Evolutionary conservation across 2,113 vertebrate genomes (phyloP).

Genomic region (Corythoichthys intestinalis): DNA sequence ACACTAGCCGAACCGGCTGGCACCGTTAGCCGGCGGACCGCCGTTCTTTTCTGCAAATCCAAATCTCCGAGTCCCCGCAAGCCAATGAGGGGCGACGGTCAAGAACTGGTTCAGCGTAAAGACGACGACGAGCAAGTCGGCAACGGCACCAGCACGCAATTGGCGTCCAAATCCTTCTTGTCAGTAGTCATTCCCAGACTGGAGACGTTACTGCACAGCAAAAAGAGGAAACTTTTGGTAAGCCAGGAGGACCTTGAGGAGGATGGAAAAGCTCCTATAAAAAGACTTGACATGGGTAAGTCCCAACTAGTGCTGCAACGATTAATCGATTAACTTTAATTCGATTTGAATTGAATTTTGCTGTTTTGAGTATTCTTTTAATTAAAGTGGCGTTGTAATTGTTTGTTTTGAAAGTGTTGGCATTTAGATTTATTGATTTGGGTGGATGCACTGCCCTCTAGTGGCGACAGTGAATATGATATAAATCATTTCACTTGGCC

Average conservation of each 20-base stretch:
- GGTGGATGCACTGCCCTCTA: too few relatives aligned
- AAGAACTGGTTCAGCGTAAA: neutral
- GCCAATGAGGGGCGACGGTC: constrained; percentile 55
- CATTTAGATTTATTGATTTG: too few relatives aligned
- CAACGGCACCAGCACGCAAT: constrained; percentile 80
- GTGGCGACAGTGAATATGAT: too few relatives aligned
- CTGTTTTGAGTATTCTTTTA: too few relatives aligned
- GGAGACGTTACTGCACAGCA: constrained; percentile 93
- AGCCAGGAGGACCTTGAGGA: constrained; percentile 72
- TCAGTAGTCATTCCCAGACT: constrained; percentile 96
- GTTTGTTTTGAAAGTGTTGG: too few relatives aligned
- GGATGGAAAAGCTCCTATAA: constrained; percentile 83
- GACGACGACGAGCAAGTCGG: constrained; percentile 58
- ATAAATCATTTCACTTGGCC: too few relatives aligned
- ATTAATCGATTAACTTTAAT: neutral
- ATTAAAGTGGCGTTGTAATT: too few relatives aligned
- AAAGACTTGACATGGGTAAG: constrained; percentile 86
- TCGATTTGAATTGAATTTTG: too few relatives aligned
- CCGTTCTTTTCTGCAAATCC: constrained; percentile 92
- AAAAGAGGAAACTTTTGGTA: constrained; percentile 88
- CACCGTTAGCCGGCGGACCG: constrained; percentile 85
- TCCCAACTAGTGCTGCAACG: neutral
- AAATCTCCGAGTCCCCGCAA: constrained; percentile 85
- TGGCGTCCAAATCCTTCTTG: constrained; percentile 95
- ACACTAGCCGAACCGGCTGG: constrained; percentile 82